Conservation (phyloP, 2,113 vertebrate genomes). For the Colaptes auratus region DNA sequence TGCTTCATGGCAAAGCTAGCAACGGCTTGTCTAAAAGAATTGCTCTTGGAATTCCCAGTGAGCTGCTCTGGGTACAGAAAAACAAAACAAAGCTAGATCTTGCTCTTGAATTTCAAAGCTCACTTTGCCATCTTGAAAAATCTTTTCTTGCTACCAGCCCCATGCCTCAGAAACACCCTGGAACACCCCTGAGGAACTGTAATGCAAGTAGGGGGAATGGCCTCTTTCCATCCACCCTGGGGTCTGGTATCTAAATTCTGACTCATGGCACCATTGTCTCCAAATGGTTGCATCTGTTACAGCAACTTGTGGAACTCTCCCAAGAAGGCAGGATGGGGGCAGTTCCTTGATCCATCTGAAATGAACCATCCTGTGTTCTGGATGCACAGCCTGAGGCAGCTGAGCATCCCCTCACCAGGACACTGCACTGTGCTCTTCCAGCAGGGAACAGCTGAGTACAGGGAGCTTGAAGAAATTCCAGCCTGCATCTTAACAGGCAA, state of each 20-base stretch:
- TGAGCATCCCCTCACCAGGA: not conserved
- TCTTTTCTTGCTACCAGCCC: not conserved
- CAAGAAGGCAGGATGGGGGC: not conserved
- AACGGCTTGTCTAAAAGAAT: not conserved
- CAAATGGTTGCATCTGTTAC: not conserved
- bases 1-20: not conserved
- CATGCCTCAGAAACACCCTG: too few relatives aligned
- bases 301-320: not conserved
- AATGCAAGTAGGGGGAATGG: not conserved
- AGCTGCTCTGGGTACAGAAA: not conserved
- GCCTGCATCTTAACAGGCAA: not conserved
- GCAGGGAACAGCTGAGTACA: not conserved
- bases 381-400: fast-evolving
- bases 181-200: not conserved
- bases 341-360: not conserved
- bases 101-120: not conserved
- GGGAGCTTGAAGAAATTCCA: not conserved
- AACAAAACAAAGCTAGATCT: not conserved
- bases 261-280: not conserved
- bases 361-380: not conserved
- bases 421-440: fast-evolving
- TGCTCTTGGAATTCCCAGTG: not conserved
- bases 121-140: not conserved
- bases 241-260: not conserved
- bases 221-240: not conserved